Base-by-base conservation (phyloP, 1,140 invertebrate genomes). In the Thaumetopoea pityocampa region DNA sequence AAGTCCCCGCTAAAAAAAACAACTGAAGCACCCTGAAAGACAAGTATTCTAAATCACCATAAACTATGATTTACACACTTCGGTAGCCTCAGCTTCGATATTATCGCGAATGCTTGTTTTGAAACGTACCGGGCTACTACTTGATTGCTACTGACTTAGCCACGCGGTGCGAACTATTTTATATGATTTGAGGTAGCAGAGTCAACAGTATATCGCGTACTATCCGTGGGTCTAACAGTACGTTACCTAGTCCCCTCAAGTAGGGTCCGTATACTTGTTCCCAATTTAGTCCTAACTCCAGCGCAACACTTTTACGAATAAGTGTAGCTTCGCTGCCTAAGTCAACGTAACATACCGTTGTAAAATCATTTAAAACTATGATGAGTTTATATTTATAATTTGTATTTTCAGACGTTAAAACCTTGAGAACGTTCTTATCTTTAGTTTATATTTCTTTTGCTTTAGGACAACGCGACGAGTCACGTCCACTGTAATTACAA, bases 271-370 rank as follows among this genome's bases (percentile, higher is more conserved):
- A 2, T 6, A 19, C 15, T 17, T 16, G 20, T n/a, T n/a, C 16
- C 9, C 40, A 17, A 5, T 38, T 20, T 27, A 50, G 14, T 4
- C 16, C 10, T 24, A 56, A 26, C 5, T 22, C 3, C 8, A 33
- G 50, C 10, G 52, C 45, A 6, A 40, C 33, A 16, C 22, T 46
- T 12, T 17, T 1, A 19, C 27, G 33, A 0, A 55, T 55, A 4
- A 56, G 10, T 16, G 52, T 35, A 18, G 46, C 48, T 19, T 60
- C 45, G 30, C 57, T 56, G 4, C 57, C 57, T 14, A 56, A 28
- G 16, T 61, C 57, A 10, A 61, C 11, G n/a, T 47, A 46, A 22
- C 52, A 55, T 3, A 30, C 11, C 5, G 48, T 15, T 5, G 9
- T 8, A 2, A 18, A 27, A 5, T 24, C 46, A 29, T 61, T 56